Conservation (phyloP, 2,888 invertebrate species). For the Epsilonema sp. region DNA sequence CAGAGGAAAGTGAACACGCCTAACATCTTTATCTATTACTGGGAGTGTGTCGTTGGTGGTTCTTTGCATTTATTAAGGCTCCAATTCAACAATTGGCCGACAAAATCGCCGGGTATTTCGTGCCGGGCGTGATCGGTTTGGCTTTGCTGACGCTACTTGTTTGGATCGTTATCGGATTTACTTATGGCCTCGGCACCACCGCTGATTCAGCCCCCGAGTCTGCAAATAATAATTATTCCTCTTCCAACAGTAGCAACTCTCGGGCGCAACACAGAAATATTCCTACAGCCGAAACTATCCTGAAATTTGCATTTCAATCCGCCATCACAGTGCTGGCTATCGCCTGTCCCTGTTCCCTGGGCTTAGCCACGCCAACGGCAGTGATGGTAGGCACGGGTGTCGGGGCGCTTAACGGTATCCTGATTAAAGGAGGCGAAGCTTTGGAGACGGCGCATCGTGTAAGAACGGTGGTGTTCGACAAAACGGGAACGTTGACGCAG, state of each 20-base stretch:
- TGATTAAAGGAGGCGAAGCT: conserved; percentile 75
- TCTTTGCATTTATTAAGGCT: conserved; percentile 42
- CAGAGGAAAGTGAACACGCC: too few species aligned
- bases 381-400: conserved; percentile 83
- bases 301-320: conserved; percentile 71
- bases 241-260: too few species aligned
- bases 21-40: too few species aligned
- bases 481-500: conserved; percentile 83
- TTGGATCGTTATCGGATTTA: too few species aligned
- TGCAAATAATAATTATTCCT: too few species aligned
- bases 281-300: too few species aligned
- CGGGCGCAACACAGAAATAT: too few species aligned
- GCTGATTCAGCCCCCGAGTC: too few species aligned
- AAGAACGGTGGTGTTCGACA: conserved; percentile 80
- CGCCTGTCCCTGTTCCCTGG: conserved; percentile 88
- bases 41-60: too few species aligned
- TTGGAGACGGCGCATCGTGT: conserved; percentile 78
- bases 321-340: conserved; percentile 83
- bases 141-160: conserved; percentile 57
- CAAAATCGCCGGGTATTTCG: conserved; percentile 84
- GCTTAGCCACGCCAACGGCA: conserved; percentile 89
- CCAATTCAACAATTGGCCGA: conserved; percentile 90
- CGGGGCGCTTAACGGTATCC: conserved; percentile 71
- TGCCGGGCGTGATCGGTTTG: conserved; percentile 64
- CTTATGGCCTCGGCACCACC: too few species aligned